phyloP scores from a whole-genome alignment of 2,113 vertebrate genomes.

The Struthidea cinerea region DNA sequence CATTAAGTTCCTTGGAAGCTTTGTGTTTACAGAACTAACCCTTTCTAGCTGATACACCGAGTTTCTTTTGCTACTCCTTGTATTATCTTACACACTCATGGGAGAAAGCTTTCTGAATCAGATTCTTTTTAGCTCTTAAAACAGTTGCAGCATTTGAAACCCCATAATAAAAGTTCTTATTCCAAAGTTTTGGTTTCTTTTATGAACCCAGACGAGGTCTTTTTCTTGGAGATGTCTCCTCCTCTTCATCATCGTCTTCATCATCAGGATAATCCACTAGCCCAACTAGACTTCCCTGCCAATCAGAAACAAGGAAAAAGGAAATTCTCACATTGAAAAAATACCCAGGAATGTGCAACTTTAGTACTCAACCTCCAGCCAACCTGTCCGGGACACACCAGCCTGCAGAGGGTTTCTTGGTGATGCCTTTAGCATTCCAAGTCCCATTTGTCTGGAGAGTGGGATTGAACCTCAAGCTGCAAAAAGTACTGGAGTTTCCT shows the following conservation, averaged over 20 bases:
- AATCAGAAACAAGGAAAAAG: background rate
- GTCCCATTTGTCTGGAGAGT: background rate
- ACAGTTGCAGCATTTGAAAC: conserved; percentile 80
- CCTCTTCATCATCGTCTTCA: conserved; percentile 93
- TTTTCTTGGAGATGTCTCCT: conserved; percentile 90
- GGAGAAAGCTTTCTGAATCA: conserved; percentile 78
- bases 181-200: conserved; percentile 62
- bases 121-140: conserved; percentile 73
- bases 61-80: conserved; percentile 78
- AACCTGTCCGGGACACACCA: fast-evolving
- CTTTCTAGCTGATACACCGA: conserved; percentile 70
- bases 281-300: conserved; percentile 88
- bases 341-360: background rate
- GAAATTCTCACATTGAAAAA: background rate
- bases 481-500: background rate
- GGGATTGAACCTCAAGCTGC: background rate
- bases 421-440: background rate
- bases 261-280: conserved; percentile 98
- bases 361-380: background rate
- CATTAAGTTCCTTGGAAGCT: conserved; percentile 73
- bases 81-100: conserved; percentile 71
- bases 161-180: conserved; percentile 61
- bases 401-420: background rate
- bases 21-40: conserved; percentile 74
- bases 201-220: conserved; percentile 95